phyloP scores from a whole-genome alignment of 2,113 vertebrate species.

The Tragelaphus imberbis region DNA sequence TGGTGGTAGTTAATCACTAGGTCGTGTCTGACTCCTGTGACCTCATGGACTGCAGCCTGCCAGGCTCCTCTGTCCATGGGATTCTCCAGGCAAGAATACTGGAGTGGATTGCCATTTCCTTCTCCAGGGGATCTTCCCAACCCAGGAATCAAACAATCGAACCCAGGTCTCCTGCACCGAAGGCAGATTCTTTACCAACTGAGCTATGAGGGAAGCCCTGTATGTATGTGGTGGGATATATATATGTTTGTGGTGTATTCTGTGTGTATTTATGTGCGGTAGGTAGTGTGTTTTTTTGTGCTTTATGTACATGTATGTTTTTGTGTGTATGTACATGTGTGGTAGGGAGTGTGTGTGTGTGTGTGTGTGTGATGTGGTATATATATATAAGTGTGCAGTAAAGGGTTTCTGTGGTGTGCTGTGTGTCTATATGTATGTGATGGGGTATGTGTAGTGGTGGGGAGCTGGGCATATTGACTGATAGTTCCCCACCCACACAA shows the following conservation, averaged over 20 bases:
- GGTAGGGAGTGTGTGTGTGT: background rate
- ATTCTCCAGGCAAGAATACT: background rate
- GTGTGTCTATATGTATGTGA: background rate
- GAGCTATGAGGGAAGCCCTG: background rate
- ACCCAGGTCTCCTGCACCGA: background rate
- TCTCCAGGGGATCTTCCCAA: background rate
- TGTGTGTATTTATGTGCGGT: background rate
- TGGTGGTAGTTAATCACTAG: background rate
- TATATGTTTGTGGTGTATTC: background rate
- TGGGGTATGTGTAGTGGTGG: background rate
- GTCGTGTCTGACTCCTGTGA: background rate
- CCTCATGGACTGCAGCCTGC: background rate
- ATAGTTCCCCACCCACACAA: background rate
- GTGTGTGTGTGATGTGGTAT: background rate
- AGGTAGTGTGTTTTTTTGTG: background rate
- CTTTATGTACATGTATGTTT: background rate
- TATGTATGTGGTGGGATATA: background rate
- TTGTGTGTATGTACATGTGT: background rate
- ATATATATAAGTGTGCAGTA: too few relatives aligned
- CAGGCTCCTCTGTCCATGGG: background rate
- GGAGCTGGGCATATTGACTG: too few relatives aligned
- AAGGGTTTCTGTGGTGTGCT: background rate
- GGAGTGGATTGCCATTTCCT: background rate
- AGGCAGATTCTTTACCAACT: background rate
- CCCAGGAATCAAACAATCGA: accelerated